A percentile compares a stretch with the other conserved stretches of the same genome.
These are phyloP conservation scores for Dusona sp. DNA, from an alignment of 2,888 invertebrate species.

Conservation along the genomic window DNA sequence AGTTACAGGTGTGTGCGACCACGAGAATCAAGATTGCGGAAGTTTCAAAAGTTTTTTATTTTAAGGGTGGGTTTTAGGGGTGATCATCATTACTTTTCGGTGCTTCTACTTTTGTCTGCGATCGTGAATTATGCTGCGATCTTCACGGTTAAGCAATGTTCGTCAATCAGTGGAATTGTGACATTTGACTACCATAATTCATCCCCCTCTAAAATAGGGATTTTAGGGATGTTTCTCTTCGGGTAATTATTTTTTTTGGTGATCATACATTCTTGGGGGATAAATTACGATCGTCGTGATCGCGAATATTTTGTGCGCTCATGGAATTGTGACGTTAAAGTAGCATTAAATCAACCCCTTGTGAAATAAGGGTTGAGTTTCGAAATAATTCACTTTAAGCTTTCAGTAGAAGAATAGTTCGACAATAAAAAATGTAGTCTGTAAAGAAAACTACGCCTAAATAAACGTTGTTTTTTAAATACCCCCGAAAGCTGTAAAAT, in stretches of 20 bases:
- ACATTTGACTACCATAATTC: background rate
- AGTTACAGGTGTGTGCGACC: conserved; percentile 41
- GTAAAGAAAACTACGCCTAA: background rate
- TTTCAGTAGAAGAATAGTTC: too few species aligned
- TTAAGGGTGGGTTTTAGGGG: background rate
- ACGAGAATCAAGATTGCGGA: background rate
- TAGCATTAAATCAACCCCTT: background rate
- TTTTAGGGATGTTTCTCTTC: background rate
- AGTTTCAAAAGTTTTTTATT: background rate
- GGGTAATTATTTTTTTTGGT: background rate
- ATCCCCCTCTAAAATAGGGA: background rate
- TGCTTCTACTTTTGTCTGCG: background rate
- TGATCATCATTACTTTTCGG: background rate
- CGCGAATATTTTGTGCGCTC: background rate
- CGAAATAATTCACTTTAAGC: too few species aligned
- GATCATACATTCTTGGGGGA: too few species aligned
- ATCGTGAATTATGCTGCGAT: background rate
- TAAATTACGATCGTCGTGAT: background rate
- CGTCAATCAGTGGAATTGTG: background rate
- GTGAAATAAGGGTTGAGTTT: background rate
- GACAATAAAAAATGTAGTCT: background rate
- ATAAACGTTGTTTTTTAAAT: background rate
- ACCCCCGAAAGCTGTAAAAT: background rate
- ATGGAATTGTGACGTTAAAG: background rate
- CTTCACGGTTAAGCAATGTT: background rate